phyloP scores from a whole-genome alignment of 2,113 vertebrate genomes.

The Pangasianodon hypophthalmus region DNA sequence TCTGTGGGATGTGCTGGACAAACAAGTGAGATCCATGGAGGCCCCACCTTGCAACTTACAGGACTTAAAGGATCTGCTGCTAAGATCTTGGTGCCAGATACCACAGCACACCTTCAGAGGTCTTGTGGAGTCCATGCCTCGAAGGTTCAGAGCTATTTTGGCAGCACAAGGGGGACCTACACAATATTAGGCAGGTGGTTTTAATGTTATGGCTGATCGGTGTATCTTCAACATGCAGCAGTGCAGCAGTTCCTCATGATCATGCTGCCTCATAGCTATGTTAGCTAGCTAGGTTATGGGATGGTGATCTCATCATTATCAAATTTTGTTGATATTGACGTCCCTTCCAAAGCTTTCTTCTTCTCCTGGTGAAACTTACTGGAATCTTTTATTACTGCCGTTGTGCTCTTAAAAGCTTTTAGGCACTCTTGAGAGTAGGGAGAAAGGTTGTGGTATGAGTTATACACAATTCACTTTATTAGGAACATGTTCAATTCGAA shows the following conservation, averaged over 20 bases:
- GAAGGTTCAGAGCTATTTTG: too few relatives aligned
- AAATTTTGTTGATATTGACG: background rate
- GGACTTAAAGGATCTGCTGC: too few relatives aligned
- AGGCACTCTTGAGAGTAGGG: background rate
- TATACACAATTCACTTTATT: background rate
- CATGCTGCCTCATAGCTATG: background rate
- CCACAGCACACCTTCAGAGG: too few relatives aligned
- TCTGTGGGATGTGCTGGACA: too few relatives aligned
- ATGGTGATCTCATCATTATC: background rate
- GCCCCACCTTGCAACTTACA: too few relatives aligned
- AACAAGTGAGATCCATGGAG: too few relatives aligned
- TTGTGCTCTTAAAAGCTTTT: background rate
- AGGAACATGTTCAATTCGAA: background rate
- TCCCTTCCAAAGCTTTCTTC: background rate
- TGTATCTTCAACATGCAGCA: background rate
- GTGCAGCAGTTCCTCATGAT: background rate
- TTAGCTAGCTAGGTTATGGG: background rate
- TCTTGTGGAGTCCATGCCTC: too few relatives aligned
- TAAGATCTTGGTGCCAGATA: too few relatives aligned
- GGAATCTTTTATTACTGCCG: background rate
- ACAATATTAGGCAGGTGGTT: too few relatives aligned
- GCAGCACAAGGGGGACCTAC: too few relatives aligned
- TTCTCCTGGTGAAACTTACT: background rate
- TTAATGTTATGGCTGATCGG: too few relatives aligned
- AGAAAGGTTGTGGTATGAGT: background rate